Conservation (phyloP, 2,888 invertebrate species). For the Papilio elwesi region DNA sequence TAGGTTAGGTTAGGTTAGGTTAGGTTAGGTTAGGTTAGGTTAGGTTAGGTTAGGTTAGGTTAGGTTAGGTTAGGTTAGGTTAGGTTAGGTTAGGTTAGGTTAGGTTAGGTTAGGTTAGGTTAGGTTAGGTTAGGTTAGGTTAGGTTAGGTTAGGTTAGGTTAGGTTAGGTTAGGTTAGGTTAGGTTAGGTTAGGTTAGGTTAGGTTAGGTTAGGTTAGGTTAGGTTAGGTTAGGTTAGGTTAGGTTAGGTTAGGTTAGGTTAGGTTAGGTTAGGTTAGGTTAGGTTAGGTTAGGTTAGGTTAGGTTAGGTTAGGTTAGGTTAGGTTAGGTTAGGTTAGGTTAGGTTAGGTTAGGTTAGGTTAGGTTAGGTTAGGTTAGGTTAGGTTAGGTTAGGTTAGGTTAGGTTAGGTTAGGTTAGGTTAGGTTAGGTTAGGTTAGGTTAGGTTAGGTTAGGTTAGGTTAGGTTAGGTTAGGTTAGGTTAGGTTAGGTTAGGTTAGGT, state of each 20-base stretch:
- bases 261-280: conserved; percentile 42
- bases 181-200: conserved; percentile 45
- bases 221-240: conserved; percentile 43
- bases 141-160: conserved; percentile 46
- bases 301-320: conserved; percentile 39
- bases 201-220: conserved; percentile 46
- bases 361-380: conserved; percentile 40
- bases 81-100: conserved; percentile 42
- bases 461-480: conserved; percentile 44
- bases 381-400: conserved; percentile 42
- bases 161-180: conserved; percentile 45
- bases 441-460: conserved; percentile 44
- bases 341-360: conserved; percentile 40
- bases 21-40: conserved; percentile 40
- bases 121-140: too few relatives aligned
- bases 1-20: conserved; percentile 41
- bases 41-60: conserved; percentile 42
- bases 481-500: conserved; percentile 43
- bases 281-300: conserved; percentile 31
- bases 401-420: conserved; percentile 44
- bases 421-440: conserved; percentile 44
- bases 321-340: conserved; percentile 41
- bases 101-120: conserved; percentile 43
- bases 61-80: conserved; percentile 41
- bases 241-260: conserved; percentile 44